A percentile compares a stretch with the other conserved stretches of the same genome.
Evolutionary conservation across 2,888 invertebrate species (phyloP).

Genomic region (Pristionchus entomophagus): DNA sequence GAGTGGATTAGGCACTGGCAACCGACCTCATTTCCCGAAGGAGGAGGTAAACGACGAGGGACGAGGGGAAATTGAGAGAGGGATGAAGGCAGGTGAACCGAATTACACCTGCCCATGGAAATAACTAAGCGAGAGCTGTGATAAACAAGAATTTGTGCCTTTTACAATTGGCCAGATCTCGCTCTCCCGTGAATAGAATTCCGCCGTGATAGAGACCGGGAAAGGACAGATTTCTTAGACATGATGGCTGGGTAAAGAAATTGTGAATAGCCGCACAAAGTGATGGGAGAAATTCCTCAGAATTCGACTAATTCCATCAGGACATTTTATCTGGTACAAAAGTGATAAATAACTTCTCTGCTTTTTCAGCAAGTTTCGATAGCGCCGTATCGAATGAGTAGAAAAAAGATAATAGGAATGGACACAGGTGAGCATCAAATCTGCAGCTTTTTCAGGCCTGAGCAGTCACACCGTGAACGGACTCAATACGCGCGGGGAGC

Average conservation of each 20-base stretch:
- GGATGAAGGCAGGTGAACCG: neutral
- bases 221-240: too few species aligned
- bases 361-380: too few species aligned
- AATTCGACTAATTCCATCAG: too few species aligned
- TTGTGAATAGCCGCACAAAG: neutral
- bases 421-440: too few species aligned
- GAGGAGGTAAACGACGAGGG: conserved; percentile 24
- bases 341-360: too few species aligned
- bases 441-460: conserved; percentile 28
- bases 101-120: neutral
- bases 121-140: neutral
- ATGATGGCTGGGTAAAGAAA: neutral
- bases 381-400: too few species aligned
- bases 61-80: neutral
- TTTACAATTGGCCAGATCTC: too few species aligned
- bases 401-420: too few species aligned
- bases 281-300: too few species aligned
- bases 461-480: conserved; percentile 37
- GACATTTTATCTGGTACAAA: neutral
- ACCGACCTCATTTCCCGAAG: conserved; percentile 32
- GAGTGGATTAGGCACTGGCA: conserved; percentile 26
- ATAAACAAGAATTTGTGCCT: conserved; percentile 12
- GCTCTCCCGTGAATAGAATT: neutral
- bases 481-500: neutral
- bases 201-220: conserved; percentile 29